phyloP scores from a whole-genome alignment of 2,113 vertebrate genomes.

The Osmerus mordax region DNA sequence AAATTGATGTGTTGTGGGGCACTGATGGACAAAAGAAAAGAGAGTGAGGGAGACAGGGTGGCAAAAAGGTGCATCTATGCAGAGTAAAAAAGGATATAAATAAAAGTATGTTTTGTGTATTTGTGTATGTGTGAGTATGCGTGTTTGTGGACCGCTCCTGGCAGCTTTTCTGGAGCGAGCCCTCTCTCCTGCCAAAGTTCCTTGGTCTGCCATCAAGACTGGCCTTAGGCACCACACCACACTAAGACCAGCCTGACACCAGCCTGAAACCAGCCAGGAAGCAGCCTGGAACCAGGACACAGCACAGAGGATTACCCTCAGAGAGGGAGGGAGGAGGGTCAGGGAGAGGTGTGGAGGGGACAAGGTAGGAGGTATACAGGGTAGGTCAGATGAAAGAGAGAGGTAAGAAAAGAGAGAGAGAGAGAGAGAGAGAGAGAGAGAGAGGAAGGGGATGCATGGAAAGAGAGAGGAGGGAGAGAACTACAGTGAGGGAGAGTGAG shows the following conservation, averaged over 20 bases:
- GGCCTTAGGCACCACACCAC: conserved; percentile 27
- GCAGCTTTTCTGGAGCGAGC: conserved; percentile 43
- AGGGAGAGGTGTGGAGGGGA: background rate
- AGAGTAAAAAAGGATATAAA: conserved; percentile 13
- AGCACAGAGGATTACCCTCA: conserved; percentile 25
- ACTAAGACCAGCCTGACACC: background rate
- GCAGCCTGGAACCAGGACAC: conserved; percentile 14
- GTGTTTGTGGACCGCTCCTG: conserved; percentile 27
- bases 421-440: conserved; percentile 3
- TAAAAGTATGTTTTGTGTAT: background rate
- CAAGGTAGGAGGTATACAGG: background rate
- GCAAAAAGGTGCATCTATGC: background rate
- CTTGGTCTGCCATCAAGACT: conserved; percentile 41
- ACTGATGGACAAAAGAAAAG: background rate
- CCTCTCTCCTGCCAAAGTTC: conserved; percentile 60
- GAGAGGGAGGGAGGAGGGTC: background rate
- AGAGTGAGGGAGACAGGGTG: conserved; percentile 8
- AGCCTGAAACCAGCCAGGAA: conserved; percentile 1
- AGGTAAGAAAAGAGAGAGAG: background rate
- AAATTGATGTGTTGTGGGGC: background rate
- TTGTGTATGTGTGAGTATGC: conserved; percentile 27
- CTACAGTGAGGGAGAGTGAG: conserved; percentile 10
- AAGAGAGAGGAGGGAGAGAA: conserved; percentile 18
- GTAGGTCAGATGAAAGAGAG: background rate
- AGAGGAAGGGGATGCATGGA: conserved; percentile 1